These are phyloP conservation scores for Patella pellucida DNA, from an alignment of 2,888 invertebrate species.

Conservation along the genomic window DNA sequence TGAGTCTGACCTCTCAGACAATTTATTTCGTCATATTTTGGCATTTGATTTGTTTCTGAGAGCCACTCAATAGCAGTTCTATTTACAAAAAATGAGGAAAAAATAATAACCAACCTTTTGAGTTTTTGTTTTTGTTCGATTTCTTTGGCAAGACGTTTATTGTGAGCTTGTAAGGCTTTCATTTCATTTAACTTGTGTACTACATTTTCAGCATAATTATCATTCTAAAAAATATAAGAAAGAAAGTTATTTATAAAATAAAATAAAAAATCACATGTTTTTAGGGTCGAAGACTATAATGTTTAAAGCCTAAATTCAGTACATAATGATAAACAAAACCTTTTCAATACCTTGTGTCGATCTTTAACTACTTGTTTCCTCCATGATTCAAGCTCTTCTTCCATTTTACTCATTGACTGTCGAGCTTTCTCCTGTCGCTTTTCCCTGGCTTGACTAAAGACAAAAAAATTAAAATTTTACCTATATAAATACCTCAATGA, in stretches of 20 bases:
- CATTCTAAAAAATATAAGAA: slow-evolving; percentile 37
- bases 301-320: background rate
- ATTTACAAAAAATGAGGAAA: too few species aligned
- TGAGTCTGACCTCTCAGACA: too few species aligned
- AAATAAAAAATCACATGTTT: background rate
- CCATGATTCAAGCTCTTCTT: slow-evolving; percentile 63
- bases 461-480: background rate
- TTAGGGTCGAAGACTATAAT: too few species aligned
- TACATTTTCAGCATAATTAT: slow-evolving; percentile 52
- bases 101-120: too few species aligned
- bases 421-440: slow-evolving; percentile 49
- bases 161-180: slow-evolving; percentile 55
- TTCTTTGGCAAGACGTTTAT: slow-evolving; percentile 53
- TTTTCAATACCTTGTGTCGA: slow-evolving; percentile 49
- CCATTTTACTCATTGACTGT: slow-evolving; percentile 51
- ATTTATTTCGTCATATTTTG: too few species aligned
- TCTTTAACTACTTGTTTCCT: slow-evolving; percentile 52
- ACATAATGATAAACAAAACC: background rate
- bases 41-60: too few species aligned
- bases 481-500: background rate
- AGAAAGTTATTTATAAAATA: background rate
- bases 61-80: too few species aligned
- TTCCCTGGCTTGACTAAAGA: slow-evolving; percentile 55
- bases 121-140: slow-evolving; percentile 55
- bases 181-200: slow-evolving; percentile 48